Conservation (phyloP, 2,113 vertebrate genomes). For the Crotalus viridis region DNA sequence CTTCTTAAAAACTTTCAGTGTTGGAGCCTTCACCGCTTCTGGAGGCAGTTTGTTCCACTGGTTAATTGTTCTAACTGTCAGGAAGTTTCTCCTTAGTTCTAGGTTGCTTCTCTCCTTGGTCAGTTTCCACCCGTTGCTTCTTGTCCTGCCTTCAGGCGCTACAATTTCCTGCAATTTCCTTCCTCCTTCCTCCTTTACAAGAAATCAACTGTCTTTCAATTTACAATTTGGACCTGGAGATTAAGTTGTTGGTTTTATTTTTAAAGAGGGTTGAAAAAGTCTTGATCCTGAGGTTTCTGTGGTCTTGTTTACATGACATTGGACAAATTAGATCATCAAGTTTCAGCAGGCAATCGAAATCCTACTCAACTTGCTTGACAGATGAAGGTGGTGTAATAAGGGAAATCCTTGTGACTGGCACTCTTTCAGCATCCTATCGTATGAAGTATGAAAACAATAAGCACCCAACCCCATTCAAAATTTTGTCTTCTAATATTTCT, state of each 20-base stretch:
- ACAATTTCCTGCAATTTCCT: not conserved
- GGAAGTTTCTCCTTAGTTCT: no score
- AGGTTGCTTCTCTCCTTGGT: no score
- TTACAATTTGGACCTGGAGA: not conserved
- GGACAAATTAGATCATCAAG: not conserved
- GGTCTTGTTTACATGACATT: not conserved
- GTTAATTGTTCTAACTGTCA: no score
- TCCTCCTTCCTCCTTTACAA: constrained; percentile 6
- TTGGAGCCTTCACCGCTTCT: no score
- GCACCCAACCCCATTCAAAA: not conserved
- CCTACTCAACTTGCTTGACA: not conserved
- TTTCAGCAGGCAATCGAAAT: not conserved
- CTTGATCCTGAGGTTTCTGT: not conserved
- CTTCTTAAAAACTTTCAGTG: no score
- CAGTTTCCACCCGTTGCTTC: no score
- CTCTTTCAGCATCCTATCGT: not conserved
- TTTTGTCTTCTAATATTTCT: not conserved
- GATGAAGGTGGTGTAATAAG: no score
- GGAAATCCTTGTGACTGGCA: not conserved
- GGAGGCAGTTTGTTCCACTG: no score
- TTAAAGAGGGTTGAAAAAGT: not conserved
- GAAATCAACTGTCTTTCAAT: not conserved
- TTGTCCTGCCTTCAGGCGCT: no score
- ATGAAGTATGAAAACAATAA: not conserved
- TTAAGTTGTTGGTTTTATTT: not conserved